phyloP scores from a whole-genome alignment of 2,113 vertebrate species.

The Callospermophilus lateralis region DNA sequence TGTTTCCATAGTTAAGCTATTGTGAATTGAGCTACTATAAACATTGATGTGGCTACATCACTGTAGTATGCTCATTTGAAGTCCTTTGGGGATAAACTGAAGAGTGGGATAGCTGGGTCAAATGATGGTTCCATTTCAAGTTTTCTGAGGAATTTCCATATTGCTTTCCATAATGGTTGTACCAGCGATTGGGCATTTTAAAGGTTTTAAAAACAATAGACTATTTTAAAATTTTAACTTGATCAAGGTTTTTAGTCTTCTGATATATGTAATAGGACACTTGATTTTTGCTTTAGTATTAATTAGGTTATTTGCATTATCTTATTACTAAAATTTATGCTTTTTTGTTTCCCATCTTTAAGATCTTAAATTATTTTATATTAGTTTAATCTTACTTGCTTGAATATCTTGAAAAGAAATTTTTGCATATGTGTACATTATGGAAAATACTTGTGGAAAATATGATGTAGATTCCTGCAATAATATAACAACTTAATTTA shows the following conservation, averaged over 20 bases:
- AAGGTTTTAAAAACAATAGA: background rate
- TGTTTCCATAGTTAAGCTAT: too few species aligned
- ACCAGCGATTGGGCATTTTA: background rate
- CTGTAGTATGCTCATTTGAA: too few species aligned
- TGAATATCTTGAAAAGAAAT: background rate
- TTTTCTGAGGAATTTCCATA: too few species aligned
- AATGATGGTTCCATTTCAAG: too few species aligned
- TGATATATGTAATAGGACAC: background rate
- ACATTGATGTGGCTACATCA: too few species aligned
- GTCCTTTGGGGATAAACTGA: too few species aligned
- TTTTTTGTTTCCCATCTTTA: background rate
- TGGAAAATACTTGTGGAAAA: constrained; percentile 10
- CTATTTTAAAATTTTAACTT: constrained; percentile 9
- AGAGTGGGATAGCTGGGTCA: too few species aligned
- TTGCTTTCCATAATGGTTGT: too few species aligned
- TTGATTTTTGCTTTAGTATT: background rate
- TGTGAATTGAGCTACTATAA: too few species aligned
- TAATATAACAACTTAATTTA: background rate
- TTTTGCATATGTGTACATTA: background rate
- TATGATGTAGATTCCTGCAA: background rate
- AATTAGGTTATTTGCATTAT: background rate
- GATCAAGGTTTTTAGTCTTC: background rate
- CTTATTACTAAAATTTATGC: background rate
- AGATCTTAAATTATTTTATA: background rate
- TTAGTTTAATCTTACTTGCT: constrained; percentile 5